phyloP scores from a whole-genome alignment of 2,888 invertebrate genomes.

The Deilephila elpenor region DNA sequence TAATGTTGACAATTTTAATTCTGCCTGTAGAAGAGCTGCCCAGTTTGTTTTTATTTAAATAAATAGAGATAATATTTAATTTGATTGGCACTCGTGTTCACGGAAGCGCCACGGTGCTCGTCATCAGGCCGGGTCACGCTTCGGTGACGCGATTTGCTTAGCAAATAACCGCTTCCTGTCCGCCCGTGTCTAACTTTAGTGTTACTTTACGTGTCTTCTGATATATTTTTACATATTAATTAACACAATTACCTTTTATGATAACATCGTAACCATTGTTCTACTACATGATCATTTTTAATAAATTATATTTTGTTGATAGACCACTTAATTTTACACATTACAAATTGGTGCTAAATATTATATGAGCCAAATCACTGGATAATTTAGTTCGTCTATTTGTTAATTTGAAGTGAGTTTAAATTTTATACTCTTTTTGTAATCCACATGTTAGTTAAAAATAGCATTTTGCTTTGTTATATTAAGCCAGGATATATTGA shows the following conservation, averaged over 20 bases:
- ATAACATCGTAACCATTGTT: neutral
- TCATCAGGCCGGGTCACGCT: conserved; percentile 65
- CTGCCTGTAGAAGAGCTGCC: conserved; percentile 29
- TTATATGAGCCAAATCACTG: no score
- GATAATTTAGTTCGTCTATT: no score
- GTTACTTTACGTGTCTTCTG: conserved; percentile 17
- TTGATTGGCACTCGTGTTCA: conserved; percentile 51
- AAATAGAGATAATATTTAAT: conserved; percentile 36
- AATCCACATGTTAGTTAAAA: no score
- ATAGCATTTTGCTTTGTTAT: no score
- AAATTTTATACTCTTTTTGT: no score
- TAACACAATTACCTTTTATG: neutral
- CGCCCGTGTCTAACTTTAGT: conserved; percentile 35
- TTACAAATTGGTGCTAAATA: no score
- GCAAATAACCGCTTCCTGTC: conserved; percentile 67
- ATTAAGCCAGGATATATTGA: no score
- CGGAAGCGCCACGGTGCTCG: conserved; percentile 61
- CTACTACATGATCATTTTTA: no score
- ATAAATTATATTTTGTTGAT: no score
- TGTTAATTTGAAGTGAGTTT: no score
- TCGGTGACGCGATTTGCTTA: conserved; percentile 70
- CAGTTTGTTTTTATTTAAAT: conserved; percentile 40
- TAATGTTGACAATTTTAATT: conserved; percentile 35
- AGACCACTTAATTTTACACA: no score
- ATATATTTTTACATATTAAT: conserved; percentile 19